These are phyloP conservation scores for Amphilophus citrinellus DNA, from an alignment of 2,113 vertebrate genomes.

Conservation along the genomic window DNA sequence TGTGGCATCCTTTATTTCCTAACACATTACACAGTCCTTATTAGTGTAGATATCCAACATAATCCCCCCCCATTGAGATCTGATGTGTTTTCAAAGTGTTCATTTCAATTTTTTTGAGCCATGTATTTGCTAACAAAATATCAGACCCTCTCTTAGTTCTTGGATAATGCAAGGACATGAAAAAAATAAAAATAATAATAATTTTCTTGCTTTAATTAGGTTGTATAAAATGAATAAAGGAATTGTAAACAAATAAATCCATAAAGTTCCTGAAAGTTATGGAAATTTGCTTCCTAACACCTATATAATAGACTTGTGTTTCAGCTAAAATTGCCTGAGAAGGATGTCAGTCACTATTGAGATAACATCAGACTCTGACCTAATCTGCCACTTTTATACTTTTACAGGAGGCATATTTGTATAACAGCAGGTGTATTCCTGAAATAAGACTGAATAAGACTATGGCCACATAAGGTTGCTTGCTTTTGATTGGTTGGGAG, in stretches of 20 bases:
- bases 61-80: too few relatives aligned
- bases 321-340: neutral
- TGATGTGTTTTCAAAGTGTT: too few relatives aligned
- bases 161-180: neutral
- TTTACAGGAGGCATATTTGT: neutral
- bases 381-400: neutral
- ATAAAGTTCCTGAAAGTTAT: neutral
- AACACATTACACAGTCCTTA: too few relatives aligned
- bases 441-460: neutral
- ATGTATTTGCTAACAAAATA: neutral
- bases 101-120: too few relatives aligned
- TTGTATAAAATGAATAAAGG: neutral
- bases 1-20: too few relatives aligned
- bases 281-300: neutral
- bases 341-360: accelerated
- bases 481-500: neutral
- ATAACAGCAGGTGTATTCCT: neutral
- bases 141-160: neutral
- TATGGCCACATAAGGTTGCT: neutral
- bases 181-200: neutral
- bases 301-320: neutral
- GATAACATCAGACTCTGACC: neutral
- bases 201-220: neutral
- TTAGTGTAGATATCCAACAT: too few relatives aligned
- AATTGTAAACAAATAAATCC: neutral